phyloP scores from a whole-genome alignment of 2,797 vertebrate genomes.

The Rallus crepitans region DNA sequence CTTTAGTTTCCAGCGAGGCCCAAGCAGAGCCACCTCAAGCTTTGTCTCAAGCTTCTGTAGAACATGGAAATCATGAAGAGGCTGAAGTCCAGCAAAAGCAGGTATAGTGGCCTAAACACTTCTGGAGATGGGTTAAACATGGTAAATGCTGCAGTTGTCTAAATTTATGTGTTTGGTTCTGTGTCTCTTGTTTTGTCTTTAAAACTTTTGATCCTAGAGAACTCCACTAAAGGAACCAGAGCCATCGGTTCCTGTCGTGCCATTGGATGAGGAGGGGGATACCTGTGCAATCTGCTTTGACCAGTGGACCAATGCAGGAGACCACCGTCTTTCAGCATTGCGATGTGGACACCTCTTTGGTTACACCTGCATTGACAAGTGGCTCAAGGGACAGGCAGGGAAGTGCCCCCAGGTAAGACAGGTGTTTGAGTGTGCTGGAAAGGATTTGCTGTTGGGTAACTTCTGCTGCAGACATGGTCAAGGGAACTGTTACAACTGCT shows the following conservation, averaged over 20 bases:
- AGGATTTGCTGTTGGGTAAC: neutral
- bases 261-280: constrained; percentile 84
- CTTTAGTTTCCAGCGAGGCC: constrained; percentile 44
- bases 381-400: constrained; percentile 89
- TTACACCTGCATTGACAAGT: constrained; percentile 90
- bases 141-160: neutral
- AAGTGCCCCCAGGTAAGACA: constrained; percentile 94
- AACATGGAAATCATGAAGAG: constrained; percentile 8
- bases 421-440: neutral
- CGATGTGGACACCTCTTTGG: constrained; percentile 97
- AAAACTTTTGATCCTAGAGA: neutral
- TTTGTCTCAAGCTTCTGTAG: constrained; percentile 21
- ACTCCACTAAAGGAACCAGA: constrained; percentile 30
- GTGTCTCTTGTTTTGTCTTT: neutral
- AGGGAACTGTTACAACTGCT: neutral
- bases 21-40: constrained; percentile 11
- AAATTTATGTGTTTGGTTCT: neutral
- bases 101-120: constrained; percentile 45
- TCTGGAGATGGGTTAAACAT: neutral
- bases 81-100: constrained; percentile 28
- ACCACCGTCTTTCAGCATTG: constrained; percentile 90
- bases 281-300: constrained; percentile 95
- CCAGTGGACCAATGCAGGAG: constrained; percentile 91
- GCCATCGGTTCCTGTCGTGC: neutral
- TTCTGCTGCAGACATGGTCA: neutral